Evolutionary conservation across 2,888 invertebrate species (phyloP), one percentile per base, ranked within the genome.

Genomic region (Acronicta leporina): DNA sequence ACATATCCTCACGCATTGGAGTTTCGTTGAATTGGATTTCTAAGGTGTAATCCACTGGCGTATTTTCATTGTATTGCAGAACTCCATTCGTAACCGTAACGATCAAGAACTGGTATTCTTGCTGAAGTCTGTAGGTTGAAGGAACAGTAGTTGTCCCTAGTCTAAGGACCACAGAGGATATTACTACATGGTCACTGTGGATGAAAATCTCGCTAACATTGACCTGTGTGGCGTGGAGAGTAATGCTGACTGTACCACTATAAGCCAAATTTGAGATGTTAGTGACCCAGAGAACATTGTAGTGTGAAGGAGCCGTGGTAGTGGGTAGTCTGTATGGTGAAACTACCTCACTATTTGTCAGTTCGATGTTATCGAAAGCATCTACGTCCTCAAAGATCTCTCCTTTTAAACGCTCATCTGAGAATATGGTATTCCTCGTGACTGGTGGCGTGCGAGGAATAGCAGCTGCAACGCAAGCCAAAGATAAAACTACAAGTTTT

Each of bases 231-330:
- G 92, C 87, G 1, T 50, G 63, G 0, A 94, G 49, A 0, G 76
- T 9, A 5, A 96, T 95, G 0, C 57, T 58, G 0, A 92, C 92
- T 0, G 41, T 43, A 1, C 95, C 96, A 2, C 63, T 44, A 55
- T 95, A 94, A 0, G 56, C 10, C 13, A 83, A 67, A 3, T 41
- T 44, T 0, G 66, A 48, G 0, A 95, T 86, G 56, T 94, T 86
- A 0, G 95, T 91, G 0, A 71, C 77, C 78, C 96, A 88, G 0
- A 87, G 68, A 0, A 96, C 79, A 0, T 90, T 81, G 73, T 96
- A 97, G 27, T 87, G 86, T 0, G 53, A 68, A 0, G 96, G 96
- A 14, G 59, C 73, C 0, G 96, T 92, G 0, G 91, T 90, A 0
- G 77, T 89, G 0, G 95, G 95, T 3, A 96, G 85, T 33, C 95